Conservation (phyloP, 2,797 vertebrate genomes). For the Karalla daura region DNA sequence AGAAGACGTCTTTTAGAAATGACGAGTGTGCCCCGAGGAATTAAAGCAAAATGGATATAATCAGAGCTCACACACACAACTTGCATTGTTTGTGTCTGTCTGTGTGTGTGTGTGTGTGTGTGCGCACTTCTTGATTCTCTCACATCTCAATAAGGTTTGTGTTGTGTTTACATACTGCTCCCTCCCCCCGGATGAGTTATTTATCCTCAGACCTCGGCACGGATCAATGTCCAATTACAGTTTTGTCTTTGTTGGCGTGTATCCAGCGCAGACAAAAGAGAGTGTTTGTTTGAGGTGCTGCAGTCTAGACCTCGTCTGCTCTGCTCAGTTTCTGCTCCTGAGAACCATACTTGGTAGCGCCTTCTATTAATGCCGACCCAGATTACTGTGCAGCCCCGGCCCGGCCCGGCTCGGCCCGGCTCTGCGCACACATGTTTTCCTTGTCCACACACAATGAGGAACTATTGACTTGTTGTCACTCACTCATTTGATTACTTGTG, state of each 20-base stretch:
- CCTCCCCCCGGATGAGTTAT: slow-evolving; percentile 53
- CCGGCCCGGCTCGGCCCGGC: slow-evolving; percentile 57
- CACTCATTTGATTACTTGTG: slow-evolving; percentile 79
- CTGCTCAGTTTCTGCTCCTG: slow-evolving; percentile 45
- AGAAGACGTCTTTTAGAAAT: slow-evolving; percentile 48
- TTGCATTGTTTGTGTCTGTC: too few relatives aligned
- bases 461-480: slow-evolving; percentile 82
- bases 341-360: slow-evolving; percentile 27
- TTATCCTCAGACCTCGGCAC: slow-evolving; percentile 54
- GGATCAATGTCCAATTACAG: slow-evolving; percentile 73
- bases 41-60: slow-evolving; percentile 24
- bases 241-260: slow-evolving; percentile 59
- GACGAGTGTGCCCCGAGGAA: slow-evolving; percentile 37
- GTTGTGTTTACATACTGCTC: slow-evolving; percentile 29
- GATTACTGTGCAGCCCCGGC: slow-evolving; percentile 61
- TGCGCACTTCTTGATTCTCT: slow-evolving; percentile 9
- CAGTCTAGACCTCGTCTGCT: slow-evolving; percentile 52
- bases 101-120: too few relatives aligned
- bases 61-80: slow-evolving; percentile 10
- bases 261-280: slow-evolving; percentile 27
- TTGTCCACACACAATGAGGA: slow-evolving; percentile 79
- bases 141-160: slow-evolving; percentile 4
- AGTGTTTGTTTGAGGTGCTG: slow-evolving; percentile 41
- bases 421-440: slow-evolving; percentile 69
- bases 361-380: slow-evolving; percentile 58